Evolutionary conservation across 2,113 vertebrate genomes (phyloP), one percentile per base, ranked within the genome.

Genomic region (rabbit (Oryctolagus cuniculus)): DNA sequence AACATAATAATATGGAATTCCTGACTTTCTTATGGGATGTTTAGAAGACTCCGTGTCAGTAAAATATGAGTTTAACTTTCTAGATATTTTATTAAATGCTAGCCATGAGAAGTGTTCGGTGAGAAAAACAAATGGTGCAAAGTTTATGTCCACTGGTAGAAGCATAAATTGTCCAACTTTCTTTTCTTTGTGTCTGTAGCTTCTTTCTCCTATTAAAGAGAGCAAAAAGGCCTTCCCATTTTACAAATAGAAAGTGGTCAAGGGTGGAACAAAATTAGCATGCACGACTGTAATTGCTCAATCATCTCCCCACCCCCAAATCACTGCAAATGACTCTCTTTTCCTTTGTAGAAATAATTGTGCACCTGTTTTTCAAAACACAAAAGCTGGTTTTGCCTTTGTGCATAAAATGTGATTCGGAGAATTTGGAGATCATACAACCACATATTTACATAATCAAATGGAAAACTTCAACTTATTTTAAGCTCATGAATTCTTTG

Each of bases 361-460:
- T 95, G 74, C 91, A 97, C 69, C 95, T 97, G 84, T 66, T 95
- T 95, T 96, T 91, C 81, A 95, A 90, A 97, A 93, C 67, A 94
- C 38, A 96, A 93, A 96, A 92, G 87, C 86, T 96, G 92, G 58
- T 81, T 80, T 80, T 82, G 96, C 89, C 88, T 96, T 96, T 96
- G 67, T 95, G 70, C 87, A 96, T 2, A 6, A 96, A 96, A 89
- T 89, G 73, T 38, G 94, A 95, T 96, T 64, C 87, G 19, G 69
- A 1, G 53, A 67, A 69, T 95, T 82, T 87, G n/a, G 38, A 73
- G 63, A 98, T 93, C 78, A 90, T 92, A 38, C 90, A 97, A 96
- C 89, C 84, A 92, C 61, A 82, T 96, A 58, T 94, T 97, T 97
- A 89, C 87, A 95, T 96, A 97, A 97, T 91, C 77, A 90, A 95